phyloP scores from a whole-genome alignment of 2,113 vertebrate species.

The Melierax canorus region DNA sequence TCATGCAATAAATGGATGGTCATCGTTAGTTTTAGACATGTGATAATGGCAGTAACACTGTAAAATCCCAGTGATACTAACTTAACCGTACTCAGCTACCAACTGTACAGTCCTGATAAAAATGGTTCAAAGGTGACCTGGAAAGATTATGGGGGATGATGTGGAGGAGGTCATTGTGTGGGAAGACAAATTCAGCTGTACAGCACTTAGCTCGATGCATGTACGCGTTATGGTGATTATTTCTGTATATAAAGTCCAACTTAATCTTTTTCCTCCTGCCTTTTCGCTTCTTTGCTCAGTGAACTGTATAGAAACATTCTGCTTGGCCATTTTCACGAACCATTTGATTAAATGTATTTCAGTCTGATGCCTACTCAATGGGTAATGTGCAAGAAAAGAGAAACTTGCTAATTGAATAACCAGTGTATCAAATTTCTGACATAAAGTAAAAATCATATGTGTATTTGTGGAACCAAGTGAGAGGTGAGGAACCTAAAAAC shows the following conservation, averaged over 20 bases:
- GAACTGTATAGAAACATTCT: constrained; percentile 29
- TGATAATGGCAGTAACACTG: not conserved
- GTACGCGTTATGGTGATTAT: not conserved
- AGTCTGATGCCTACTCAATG: not conserved
- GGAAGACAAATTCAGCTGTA: constrained; percentile 4
- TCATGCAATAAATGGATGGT: not conserved
- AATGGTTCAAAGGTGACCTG: not conserved
- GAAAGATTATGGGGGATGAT: not conserved
- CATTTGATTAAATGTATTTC: constrained; percentile 34
- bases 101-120: not conserved
- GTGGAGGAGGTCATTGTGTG: not conserved
- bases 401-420: constrained; percentile 16
- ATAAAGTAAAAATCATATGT: not conserved
- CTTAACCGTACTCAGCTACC: not conserved
- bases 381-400: not conserved
- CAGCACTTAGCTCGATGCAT: constrained; percentile 13
- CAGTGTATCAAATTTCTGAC: not conserved
- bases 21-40: not conserved
- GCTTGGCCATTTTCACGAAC: constrained; percentile 12
- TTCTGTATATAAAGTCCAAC: not conserved
- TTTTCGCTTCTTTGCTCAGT: not conserved
- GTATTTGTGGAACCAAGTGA: not conserved
- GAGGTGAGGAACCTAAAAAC: not conserved
- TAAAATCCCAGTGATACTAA: not conserved
- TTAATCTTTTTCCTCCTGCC: not conserved